Evolutionary conservation across 2,888 invertebrate species (phyloP), one percentile per base, ranked within the genome.

Genomic region (Plutella xylostella): DNA sequence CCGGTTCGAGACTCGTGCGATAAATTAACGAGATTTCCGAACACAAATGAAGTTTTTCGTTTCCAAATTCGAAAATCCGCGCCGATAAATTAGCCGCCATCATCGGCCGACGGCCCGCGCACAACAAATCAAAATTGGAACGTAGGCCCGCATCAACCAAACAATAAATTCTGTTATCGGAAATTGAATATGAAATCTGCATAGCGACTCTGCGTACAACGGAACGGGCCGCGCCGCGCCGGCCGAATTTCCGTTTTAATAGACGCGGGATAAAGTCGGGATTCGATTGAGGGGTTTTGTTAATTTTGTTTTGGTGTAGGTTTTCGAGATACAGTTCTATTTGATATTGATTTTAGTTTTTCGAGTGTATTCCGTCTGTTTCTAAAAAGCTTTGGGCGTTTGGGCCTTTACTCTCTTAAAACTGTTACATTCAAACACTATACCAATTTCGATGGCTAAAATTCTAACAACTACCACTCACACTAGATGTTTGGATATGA

Each of bases 121-220:
- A 41, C 45, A 49, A 47, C 33, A 45, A 46, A 45, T 45, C 41
- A 47, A 49, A 40, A 47, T 30, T 31, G 40, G 25, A 22, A 22
- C 40, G 40, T 22, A n/a, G 38, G 22, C 45, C 44, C 45, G 42
- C 43, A 42, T 34, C 42, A 31, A 17, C 18, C 45, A 40, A 44
- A 45, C 48, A 46, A 50, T 50, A 50, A 50, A 50, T 50, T 48
- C 46, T 34, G 45, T 50, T 50, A 50, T 50, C 50, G 48, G 44
- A 48, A 50, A 50, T 50, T 50, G 48, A 50, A 50, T 50, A 48
- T 50, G 48, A 50, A 50, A 50, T 50, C 48, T 48, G 45, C 50
- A 48, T 48, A 46, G 21, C 33, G 22, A 44, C 42, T 14, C 42
- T 35, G 42, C 33, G 43, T 43, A 44, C 39, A 34, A 39, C 34